A percentile compares a stretch with the other conserved stretches of the same genome.
phyloP scores from a whole-genome alignment of 2,888 invertebrate species.

The Geophilus truncorum region DNA sequence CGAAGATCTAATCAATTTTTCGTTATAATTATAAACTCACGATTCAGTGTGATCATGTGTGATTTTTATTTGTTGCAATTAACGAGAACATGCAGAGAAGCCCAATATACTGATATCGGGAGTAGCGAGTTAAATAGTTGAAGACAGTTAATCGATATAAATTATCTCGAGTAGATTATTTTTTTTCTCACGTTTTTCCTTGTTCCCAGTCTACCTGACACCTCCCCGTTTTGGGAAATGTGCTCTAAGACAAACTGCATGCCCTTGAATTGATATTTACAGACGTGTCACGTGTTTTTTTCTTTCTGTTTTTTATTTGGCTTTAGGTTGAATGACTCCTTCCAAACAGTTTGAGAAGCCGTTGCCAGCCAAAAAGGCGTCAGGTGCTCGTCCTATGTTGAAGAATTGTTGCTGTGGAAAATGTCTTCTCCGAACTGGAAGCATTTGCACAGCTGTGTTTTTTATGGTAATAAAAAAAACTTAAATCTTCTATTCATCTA shows the following conservation, averaged over 20 bases:
- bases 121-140: neutral
- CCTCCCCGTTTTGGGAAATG: neutral
- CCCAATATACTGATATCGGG: neutral
- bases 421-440: conserved; percentile 6
- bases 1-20: no score
- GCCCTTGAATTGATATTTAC: neutral
- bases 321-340: neutral
- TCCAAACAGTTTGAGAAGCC: conserved; percentile 3
- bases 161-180: neutral
- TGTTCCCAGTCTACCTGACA: neutral
- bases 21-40: no score
- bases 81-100: neutral
- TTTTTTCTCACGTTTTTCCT: neutral
- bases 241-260: neutral
- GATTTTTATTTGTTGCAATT: no score
- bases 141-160: neutral
- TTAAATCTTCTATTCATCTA: neutral
- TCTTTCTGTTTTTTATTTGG: neutral
- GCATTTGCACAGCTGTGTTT: conserved; percentile 26
- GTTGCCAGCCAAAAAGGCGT: neutral
- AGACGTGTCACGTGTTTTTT: neutral
- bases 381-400: neutral
- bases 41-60: no score
- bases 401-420: conserved; percentile 28
- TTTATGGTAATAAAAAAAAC: neutral